phyloP scores from a whole-genome alignment of 1,140 invertebrate genomes.

The Bilobella aurantiaca region DNA sequence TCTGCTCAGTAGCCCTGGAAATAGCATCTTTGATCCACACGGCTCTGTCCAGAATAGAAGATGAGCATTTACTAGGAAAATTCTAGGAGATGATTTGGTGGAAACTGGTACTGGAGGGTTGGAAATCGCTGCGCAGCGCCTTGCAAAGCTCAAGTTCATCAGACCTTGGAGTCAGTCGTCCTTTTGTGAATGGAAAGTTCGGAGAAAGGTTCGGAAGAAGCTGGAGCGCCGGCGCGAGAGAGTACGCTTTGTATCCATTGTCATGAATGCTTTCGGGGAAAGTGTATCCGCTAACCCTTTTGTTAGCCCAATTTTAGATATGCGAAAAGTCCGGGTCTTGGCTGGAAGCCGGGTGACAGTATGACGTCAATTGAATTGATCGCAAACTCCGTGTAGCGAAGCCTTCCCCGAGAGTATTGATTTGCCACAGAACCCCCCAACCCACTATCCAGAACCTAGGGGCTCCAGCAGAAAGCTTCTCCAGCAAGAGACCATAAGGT shows the following conservation, averaged over 20 bases:
- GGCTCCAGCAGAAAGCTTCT: too few relatives aligned
- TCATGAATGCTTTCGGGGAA: not conserved
- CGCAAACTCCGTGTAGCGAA: not conserved
- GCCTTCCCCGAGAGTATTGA: not conserved
- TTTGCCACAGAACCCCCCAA: not conserved
- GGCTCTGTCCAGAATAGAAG: too few relatives aligned
- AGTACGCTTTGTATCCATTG: not conserved
- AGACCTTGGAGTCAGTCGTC: too few relatives aligned
- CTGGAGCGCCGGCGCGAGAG: not conserved
- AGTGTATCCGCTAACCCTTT: slow-evolving; percentile 7
- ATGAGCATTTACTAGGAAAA: too few relatives aligned
- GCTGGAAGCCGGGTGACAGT: not conserved
- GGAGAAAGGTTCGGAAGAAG: not conserved
- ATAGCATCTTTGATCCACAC: too few relatives aligned
- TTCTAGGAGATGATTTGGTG: too few relatives aligned
- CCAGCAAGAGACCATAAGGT: not conserved
- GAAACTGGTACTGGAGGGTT: too few relatives aligned
- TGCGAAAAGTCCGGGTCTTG: too few relatives aligned
- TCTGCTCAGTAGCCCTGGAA: too few relatives aligned
- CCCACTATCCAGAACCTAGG: not conserved
- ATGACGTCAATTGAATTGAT: slow-evolving; percentile 6
- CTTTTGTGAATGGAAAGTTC: not conserved
- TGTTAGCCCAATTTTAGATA: too few relatives aligned
- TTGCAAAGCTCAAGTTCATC: too few relatives aligned
- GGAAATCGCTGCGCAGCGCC: too few relatives aligned